These are phyloP conservation scores for Panagrolaimus sp. DNA, from an alignment of 1,140 invertebrate species.

Conservation along the genomic window DNA sequence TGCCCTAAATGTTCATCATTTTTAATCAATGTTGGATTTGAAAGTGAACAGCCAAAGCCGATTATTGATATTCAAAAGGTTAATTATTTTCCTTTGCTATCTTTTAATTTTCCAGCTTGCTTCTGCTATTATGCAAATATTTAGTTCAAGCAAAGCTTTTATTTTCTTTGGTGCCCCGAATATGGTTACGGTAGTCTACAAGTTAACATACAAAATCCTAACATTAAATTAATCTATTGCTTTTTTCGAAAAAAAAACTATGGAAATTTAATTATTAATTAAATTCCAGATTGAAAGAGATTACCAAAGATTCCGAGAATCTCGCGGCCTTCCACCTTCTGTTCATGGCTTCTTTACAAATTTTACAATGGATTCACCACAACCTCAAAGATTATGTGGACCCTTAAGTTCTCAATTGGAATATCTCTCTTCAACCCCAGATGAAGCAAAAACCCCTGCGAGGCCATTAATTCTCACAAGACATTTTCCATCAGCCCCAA, in stretches of 20 bases:
- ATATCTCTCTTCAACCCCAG: neutral
- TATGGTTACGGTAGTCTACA: too few relatives aligned
- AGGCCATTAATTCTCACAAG: neutral
- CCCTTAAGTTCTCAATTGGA: neutral
- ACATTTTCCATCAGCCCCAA: neutral
- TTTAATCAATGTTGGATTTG: too few relatives aligned
- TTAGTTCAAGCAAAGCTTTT: too few relatives aligned
- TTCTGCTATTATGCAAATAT: neutral
- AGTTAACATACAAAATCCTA: too few relatives aligned
- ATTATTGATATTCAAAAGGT: too few relatives aligned
- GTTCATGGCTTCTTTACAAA: conserved; percentile 16
- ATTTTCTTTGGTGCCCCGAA: too few relatives aligned
- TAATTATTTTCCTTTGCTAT: neutral
- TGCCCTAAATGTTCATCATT: too few relatives aligned
- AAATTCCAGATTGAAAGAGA: conserved; percentile 21
- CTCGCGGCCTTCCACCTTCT: conserved; percentile 21
- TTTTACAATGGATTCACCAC: neutral
- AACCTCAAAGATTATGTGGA: neutral
- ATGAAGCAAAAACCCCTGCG: neutral
- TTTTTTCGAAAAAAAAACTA: too few relatives aligned
- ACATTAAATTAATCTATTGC: neutral
- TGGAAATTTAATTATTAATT: neutral
- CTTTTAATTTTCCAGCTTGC: conserved; percentile 6
- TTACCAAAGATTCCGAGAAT: conserved; percentile 21
- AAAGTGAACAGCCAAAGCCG: too few relatives aligned